Evolutionary conservation across 2,888 invertebrate genomes (phyloP), one percentile per base, ranked within the genome.

Genomic region (Mesorhabditis belari): DNA sequence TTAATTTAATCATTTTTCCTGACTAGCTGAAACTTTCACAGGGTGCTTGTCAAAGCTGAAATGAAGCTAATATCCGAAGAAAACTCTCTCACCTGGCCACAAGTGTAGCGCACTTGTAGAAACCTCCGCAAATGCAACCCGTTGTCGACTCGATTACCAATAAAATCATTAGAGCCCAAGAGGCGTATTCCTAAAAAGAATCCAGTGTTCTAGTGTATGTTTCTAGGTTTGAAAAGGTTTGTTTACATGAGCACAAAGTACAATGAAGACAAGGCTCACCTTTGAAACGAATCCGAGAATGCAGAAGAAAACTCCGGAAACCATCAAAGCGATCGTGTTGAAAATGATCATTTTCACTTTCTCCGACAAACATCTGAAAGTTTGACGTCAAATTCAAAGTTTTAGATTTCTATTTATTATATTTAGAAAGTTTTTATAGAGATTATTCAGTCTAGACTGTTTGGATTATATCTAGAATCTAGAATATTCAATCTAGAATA

Each of bases 311-410:
- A 64, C 56, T 25, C 73, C 73, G 9, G 71, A 71, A 21, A 69
- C 67, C 58, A 67, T 70, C 21, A 77, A 57, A 19, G 77, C 77
- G 28, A 77, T 71, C 0, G 74, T 67, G 62, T 77, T 77, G 67
- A 74, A 77, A 26, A 77, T 65, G 61, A 71, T 64, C 73, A 78
- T 69, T 55, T 78, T 78, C 26, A 63, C 58, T 21, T 65, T 66
- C 55, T 78, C 78, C 9, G 71, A 64, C 19, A 71, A 53, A 58
- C 65, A 75, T 50, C 76, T 76, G 56, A 55, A 70, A 44, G 27
- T 9, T 5, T 19, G 44, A n/a, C 12, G 44, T 35, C 1, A 35
- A 17, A 17, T 35, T 35, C 44, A n/a, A n/a, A n/a, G n/a, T n/a
- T n/a, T n/a, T n/a, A n/a, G n/a, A n/a, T n/a, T n/a, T n/a, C n/a